A percentile compares a stretch with the other conserved stretches of the same genome.
Evolutionary conservation across 2,888 invertebrate species (phyloP).

Genomic region (Dolichomitus sp.): DNA sequence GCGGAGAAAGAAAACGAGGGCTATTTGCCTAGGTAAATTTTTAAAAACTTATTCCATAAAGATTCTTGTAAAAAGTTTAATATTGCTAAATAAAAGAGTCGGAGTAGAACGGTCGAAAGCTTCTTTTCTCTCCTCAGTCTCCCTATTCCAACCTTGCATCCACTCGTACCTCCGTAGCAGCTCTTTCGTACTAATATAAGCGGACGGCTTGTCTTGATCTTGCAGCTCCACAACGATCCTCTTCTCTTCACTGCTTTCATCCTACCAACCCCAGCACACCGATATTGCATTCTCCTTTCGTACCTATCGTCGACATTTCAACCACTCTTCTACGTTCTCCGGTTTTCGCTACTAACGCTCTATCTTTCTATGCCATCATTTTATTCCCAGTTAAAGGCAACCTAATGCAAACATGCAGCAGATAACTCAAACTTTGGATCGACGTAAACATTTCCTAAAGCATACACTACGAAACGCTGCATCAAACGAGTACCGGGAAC

Average conservation of each 20-base stretch:
- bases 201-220: constrained; percentile 68
- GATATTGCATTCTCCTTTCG: constrained; percentile 71
- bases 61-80: constrained; percentile 81
- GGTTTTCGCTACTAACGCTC: constrained; percentile 10
- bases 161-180: constrained; percentile 11
- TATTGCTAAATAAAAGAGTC: constrained; percentile 78
- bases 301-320: constrained; percentile 45
- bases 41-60: constrained; percentile 80
- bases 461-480: not conserved
- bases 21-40: constrained; percentile 69
- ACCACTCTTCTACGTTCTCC: constrained; percentile 4
- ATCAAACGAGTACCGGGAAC: not conserved
- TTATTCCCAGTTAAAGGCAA: not conserved
- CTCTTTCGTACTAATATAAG: constrained; percentile 57
- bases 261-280: constrained; percentile 56
- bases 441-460: constrained; percentile 3
- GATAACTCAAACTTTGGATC: not conserved
- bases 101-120: constrained; percentile 70
- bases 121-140: constrained; percentile 22
- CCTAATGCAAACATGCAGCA: not conserved
- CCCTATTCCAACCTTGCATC: constrained; percentile 16
- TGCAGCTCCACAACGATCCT: constrained; percentile 49
- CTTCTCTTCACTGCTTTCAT: constrained; percentile 19
- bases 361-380: constrained; percentile 11
- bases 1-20: constrained; percentile 47